Evolutionary conservation across 2,113 vertebrate species (phyloP).

Genomic region (Tachysurus fulvidraco): DNA sequence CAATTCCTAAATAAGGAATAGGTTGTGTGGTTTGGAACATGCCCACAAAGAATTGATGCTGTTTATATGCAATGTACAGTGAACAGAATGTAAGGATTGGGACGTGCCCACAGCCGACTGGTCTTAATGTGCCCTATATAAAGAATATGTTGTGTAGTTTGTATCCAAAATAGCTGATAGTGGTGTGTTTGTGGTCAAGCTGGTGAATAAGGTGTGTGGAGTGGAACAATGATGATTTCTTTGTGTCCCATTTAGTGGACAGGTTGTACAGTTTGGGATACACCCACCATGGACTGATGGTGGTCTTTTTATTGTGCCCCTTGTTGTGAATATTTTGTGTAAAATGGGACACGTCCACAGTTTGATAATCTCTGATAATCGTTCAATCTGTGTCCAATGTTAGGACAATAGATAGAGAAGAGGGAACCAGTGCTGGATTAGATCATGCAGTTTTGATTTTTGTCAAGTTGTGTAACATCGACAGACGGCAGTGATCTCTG

Average conservation of each 20-base stretch:
- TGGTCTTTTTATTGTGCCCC: background rate
- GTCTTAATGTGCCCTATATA: background rate
- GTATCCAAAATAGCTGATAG: too few relatives aligned
- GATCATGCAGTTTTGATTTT: slow-evolving; percentile 1
- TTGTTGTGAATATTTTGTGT: background rate
- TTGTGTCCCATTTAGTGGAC: background rate
- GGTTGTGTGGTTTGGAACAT: background rate
- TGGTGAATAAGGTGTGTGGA: background rate
- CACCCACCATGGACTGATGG: background rate
- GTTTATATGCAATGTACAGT: background rate
- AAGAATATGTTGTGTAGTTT: background rate
- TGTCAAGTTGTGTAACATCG: background rate
- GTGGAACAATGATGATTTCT: background rate
- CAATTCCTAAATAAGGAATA: background rate
- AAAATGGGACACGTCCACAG: background rate
- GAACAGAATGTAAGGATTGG: background rate
- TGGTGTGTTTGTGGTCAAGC: background rate
- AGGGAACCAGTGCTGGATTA: background rate
- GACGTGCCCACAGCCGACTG: too few relatives aligned
- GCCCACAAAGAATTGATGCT: background rate
- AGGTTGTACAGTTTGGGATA: background rate
- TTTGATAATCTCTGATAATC: background rate
- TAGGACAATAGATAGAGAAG: background rate
- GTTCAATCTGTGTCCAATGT: background rate
- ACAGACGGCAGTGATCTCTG: background rate